Conservation (phyloP, 2,797 vertebrate genomes). For the Botia almorhae region DNA sequence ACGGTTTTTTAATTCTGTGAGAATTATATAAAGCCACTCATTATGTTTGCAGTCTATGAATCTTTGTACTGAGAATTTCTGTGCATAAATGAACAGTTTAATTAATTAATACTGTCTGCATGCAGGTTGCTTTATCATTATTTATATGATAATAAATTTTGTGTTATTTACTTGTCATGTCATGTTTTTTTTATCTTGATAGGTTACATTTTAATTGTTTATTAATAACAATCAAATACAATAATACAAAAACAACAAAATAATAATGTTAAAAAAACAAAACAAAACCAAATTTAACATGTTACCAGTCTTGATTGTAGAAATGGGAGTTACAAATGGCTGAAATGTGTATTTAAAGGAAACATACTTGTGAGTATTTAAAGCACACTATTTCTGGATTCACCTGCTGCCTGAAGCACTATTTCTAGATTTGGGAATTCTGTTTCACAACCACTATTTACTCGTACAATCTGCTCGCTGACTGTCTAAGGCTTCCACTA, state of each 20-base stretch:
- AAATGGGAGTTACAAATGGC: neutral
- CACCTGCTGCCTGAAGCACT: constrained; percentile 83
- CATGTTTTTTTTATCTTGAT: neutral
- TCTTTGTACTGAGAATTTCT: neutral
- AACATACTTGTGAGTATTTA: neutral
- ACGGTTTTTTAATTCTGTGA: no score
- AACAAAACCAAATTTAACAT: neutral
- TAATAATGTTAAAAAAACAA: neutral
- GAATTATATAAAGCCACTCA: neutral
- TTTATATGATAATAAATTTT: constrained; percentile 15
- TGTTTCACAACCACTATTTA: neutral
- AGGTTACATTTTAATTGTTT: neutral
- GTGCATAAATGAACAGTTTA: neutral
- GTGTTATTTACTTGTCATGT: neutral
- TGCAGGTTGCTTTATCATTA: neutral
- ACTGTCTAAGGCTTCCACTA: constrained; percentile 50
- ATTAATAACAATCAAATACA: neutral
- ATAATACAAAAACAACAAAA: neutral
- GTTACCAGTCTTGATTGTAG: no score
- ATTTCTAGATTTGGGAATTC: constrained; percentile 81
- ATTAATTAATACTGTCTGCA: neutral
- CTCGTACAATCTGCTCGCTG: neutral
- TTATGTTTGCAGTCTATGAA: no score
- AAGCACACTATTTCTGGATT: constrained; percentile 78
- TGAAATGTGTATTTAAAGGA: no score